Evolutionary conservation across 1,140 invertebrate genomes (phyloP), one percentile per base, ranked within the genome.

Genomic region (Ceratitis capitata): DNA sequence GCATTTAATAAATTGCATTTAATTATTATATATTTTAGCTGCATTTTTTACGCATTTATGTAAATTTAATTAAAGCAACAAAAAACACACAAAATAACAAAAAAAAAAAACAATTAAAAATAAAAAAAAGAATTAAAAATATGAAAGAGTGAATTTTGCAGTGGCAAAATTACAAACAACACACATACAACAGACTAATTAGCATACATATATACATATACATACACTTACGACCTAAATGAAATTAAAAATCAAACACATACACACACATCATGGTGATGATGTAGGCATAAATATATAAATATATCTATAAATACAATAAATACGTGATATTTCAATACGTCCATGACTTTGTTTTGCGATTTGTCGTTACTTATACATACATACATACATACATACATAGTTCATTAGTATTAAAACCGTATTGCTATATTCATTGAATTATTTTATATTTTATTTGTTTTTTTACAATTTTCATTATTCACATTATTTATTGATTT

Each of bases 1-100:
- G 86, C 86, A 86, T 86, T 86, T 86, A 86, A 83, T 83, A 35
- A 51, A 83, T 23, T 35, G 49, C 82, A 53, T 49, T 83, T 83
- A 78, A 51, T 83, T 83, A 58, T 83, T 83, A 32, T 69, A 69
- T 69, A 32, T 69, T 69, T 64, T 69, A 69, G 32, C 61, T 16
- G 61, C 61, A 35, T 16, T 35, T 35, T 35, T 69, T 69, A 69
- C 39, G 58, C 58, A 61, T 61, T 61, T 61, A 61, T 56, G 51
- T n/a, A 56, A 56, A 56, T 56, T 56, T 19, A 23, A 29, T 61
- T n/a, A 69, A 14, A 35, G 19, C 32, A 26, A 26, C 23, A 35
- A n/a, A n/a, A n/a, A n/a, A 42, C 26, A 26, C 83, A 23, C 39
- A 35, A 51, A 84, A 35, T 35, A 84, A 42, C 47, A 61, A 26